Percentiles rank a stretch among this genome's conserved stretches.
phyloP scores from a whole-genome alignment of 2,113 vertebrate species.

The Proterorhinus semilunaris region DNA sequence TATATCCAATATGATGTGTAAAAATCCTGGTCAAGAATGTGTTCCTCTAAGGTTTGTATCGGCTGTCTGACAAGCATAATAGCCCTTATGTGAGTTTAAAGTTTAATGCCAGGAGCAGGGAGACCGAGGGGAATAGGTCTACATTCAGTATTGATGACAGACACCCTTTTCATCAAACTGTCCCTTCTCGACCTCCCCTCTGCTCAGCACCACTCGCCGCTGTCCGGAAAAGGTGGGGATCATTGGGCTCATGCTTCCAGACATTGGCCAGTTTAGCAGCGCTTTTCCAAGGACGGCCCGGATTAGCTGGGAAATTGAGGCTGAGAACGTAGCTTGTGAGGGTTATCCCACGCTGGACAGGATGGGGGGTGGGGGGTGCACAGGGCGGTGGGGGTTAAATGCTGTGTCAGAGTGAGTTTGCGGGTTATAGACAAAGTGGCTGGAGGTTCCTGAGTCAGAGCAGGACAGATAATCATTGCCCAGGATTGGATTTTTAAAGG shows the following conservation, averaged over 20 bases:
- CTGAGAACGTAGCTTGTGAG: slow-evolving; percentile 16
- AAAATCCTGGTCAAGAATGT: slow-evolving; percentile 27
- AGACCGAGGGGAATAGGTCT: slow-evolving; percentile 55
- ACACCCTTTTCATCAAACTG: slow-evolving; percentile 62
- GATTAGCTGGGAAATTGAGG: slow-evolving; percentile 47
- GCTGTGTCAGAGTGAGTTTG: slow-evolving; percentile 63
- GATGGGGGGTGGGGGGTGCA: not conserved
- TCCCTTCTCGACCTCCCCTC: slow-evolving; percentile 36
- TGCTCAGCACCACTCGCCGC: slow-evolving; percentile 48
- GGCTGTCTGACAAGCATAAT: slow-evolving; percentile 67
- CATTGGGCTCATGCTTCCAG: slow-evolving; percentile 38
- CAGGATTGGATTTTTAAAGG: slow-evolving; percentile 82
- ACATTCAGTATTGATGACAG: slow-evolving; percentile 73
- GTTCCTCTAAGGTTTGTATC: slow-evolving; percentile 58
- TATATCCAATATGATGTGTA: slow-evolving; percentile 22
- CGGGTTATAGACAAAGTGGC: slow-evolving; percentile 52
- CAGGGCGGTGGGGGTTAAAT: slow-evolving; percentile 37
- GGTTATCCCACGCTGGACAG: slow-evolving; percentile 21
- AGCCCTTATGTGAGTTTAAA: slow-evolving; percentile 72
- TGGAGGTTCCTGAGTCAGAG: slow-evolving; percentile 38
- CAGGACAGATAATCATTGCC: slow-evolving; percentile 70
- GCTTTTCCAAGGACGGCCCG: slow-evolving; percentile 30
- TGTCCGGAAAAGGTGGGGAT: slow-evolving; percentile 45
- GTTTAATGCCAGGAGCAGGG: slow-evolving; percentile 66
- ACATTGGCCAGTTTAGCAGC: slow-evolving; percentile 20